These are phyloP conservation scores for Lathronympha strigana DNA, from an alignment of 2,888 invertebrate species.

Conservation along the genomic window DNA sequence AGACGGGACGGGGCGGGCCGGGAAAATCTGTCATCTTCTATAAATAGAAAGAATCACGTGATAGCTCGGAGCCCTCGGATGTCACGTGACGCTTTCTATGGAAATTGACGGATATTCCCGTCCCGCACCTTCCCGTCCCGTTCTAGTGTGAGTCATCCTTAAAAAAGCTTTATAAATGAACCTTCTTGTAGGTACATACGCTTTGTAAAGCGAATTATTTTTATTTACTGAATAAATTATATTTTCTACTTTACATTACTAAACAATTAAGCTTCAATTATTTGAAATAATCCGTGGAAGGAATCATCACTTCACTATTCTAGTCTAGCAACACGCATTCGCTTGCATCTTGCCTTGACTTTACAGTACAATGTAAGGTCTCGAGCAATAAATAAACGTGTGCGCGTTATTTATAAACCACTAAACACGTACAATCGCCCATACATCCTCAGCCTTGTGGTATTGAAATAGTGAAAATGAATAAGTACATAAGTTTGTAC, in stretches of 20 bases:
- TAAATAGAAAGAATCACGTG: no score
- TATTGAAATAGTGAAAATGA: background rate
- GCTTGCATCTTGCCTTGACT: conserved; percentile 38
- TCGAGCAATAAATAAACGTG: conserved; percentile 34
- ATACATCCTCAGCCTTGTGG: background rate
- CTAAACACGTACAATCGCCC: conserved; percentile 25
- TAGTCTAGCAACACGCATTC: conserved; percentile 22
- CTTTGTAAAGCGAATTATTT: no score
- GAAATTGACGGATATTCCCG: no score
- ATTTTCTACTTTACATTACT: background rate
- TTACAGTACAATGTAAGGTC: conserved; percentile 38
- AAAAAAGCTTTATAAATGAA: no score
- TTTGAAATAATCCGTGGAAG: conserved; percentile 6
- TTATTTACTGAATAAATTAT: no score
- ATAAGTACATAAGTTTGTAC: background rate
- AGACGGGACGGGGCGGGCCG: no score
- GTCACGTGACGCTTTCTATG: no score
- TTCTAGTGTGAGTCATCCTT: no score
- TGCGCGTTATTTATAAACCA: conserved; percentile 33
- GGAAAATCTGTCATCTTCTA: no score
- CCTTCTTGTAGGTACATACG: no score
- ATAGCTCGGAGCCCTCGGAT: no score
- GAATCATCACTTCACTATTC: background rate
- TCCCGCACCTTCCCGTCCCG: no score
- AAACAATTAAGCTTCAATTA: background rate